Evolutionary conservation across 1,140 invertebrate genomes (phyloP).

Genomic region (Eciton burchellii): DNA sequence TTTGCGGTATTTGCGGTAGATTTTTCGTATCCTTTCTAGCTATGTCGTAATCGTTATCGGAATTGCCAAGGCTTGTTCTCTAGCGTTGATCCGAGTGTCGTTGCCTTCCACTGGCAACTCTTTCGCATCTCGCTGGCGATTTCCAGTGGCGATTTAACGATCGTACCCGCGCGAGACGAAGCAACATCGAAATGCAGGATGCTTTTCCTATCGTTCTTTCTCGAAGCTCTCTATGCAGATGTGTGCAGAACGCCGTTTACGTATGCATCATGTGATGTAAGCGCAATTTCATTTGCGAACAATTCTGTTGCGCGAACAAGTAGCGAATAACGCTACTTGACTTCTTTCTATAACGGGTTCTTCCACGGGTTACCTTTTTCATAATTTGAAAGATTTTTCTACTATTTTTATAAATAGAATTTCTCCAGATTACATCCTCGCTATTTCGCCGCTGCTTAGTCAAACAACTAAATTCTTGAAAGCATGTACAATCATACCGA

Average conservation of each 20-base stretch:
- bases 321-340: neutral
- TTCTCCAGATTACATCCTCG: no score
- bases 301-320: neutral
- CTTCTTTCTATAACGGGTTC: conserved; percentile 9
- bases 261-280: neutral
- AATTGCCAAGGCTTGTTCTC: conserved; percentile 23
- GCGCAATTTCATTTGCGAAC: conserved; percentile 5
- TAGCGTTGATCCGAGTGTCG: conserved; percentile 52
- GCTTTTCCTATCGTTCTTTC: conserved; percentile 51
- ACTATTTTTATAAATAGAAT: no score
- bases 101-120: conserved; percentile 10
- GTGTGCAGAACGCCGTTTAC: conserved; percentile 45
- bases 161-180: conserved; percentile 61
- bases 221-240: conserved; percentile 11
- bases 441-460: neutral
- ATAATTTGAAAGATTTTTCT: no score
- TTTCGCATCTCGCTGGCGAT: neutral
- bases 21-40: neutral
- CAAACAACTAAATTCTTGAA: neutral
- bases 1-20: neutral
- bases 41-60: neutral
- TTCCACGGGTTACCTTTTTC: no score
- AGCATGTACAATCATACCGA: neutral
- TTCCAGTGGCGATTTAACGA: conserved; percentile 67
- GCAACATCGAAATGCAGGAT: conserved; percentile 70